phyloP scores from a whole-genome alignment of 2,113 vertebrate genomes.

The Colinus virginianus region DNA sequence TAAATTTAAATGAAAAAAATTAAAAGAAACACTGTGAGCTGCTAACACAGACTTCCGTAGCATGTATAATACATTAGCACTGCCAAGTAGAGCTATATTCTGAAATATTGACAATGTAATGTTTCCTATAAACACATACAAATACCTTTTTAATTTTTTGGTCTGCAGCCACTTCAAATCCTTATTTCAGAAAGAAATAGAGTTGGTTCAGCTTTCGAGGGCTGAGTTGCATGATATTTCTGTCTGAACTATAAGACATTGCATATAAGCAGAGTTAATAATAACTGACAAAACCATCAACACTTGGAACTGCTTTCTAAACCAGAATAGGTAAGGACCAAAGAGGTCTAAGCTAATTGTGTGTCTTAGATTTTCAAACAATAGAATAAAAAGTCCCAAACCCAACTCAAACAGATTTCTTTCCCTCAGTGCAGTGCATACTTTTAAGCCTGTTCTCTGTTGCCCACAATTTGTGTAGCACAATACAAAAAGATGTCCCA shows the following conservation, averaged over 20 bases:
- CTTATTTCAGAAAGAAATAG: conserved; percentile 37
- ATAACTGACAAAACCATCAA: background rate
- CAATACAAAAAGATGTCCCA: background rate
- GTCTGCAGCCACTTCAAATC: conserved; percentile 23
- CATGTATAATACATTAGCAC: conserved; percentile 59
- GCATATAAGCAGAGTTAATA: background rate
- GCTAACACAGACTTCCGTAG: conserved; percentile 60
- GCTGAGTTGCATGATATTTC: background rate
- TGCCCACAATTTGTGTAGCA: background rate
- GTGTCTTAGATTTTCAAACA: background rate
- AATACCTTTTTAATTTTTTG: conserved; percentile 25
- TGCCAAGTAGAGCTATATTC: conserved; percentile 58
- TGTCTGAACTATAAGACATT: background rate
- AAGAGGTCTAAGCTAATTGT: background rate
- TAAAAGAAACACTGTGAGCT: conserved; percentile 64
- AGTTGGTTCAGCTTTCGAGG: background rate
- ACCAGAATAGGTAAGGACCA: background rate
- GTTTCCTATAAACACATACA: conserved; percentile 50
- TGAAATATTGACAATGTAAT: conserved; percentile 59
- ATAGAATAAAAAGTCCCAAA: background rate
- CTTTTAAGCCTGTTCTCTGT: background rate
- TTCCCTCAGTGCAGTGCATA: background rate
- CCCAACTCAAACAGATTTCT: background rate
- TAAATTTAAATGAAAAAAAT: conserved; percentile 80
- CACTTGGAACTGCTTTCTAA: conserved; percentile 7